Conservation (phyloP, 2,113 vertebrate genomes). For the Notothenia rossii region DNA sequence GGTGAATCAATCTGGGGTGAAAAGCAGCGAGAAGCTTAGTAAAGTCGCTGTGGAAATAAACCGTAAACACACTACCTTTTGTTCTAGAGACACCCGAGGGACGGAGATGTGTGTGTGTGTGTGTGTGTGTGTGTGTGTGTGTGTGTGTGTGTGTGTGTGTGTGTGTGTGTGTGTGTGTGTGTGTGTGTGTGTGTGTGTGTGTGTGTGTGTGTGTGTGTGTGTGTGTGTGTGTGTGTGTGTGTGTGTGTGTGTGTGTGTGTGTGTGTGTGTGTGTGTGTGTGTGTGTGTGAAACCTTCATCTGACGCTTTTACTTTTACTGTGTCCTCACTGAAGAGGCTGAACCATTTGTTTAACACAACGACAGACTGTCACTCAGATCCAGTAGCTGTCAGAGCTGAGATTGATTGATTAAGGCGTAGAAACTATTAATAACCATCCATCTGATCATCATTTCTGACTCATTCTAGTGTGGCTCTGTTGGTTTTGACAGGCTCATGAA, state of each 20-base stretch:
- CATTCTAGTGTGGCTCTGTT: neutral
- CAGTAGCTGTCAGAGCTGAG: neutral
- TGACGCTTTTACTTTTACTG: neutral
- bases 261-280: neutral
- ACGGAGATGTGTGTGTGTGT: neutral
- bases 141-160: constrained; percentile 1
- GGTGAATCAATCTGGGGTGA: neutral
- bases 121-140: too few relatives aligned
- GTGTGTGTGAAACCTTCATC: neutral
- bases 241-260: neutral
- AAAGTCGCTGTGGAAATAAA: neutral
- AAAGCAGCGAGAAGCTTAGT: neutral
- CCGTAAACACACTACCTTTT: neutral
- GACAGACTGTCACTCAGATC: neutral
- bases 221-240: neutral
- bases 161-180: neutral
- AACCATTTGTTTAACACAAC: neutral
- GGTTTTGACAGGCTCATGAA: neutral
- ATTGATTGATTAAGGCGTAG: neutral
- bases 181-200: constrained; percentile 17
- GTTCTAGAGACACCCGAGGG: neutral
- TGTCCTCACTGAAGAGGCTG: neutral
- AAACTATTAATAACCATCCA: neutral
- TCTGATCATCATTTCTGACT: neutral
- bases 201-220: too few relatives aligned